A percentile compares a stretch with the other conserved stretches of the same genome.
phyloP scores from a whole-genome alignment of 2,113 vertebrate species.

The Tychaedon coryphoeus region DNA sequence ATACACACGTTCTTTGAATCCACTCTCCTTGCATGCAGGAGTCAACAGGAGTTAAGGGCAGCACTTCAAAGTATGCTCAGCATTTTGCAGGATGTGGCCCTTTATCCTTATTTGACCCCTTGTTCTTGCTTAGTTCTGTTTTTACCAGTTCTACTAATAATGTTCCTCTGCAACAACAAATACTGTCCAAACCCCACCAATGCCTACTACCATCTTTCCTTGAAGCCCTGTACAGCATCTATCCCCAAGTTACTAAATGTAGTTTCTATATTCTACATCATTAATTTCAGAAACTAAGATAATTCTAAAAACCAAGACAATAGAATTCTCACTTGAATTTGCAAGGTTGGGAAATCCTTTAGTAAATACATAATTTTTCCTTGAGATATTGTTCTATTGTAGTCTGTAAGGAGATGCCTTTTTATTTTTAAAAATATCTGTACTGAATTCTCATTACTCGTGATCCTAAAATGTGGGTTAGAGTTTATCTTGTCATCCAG shows the following conservation, averaged over 20 bases:
- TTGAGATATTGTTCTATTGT: not conserved
- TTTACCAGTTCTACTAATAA: not conserved
- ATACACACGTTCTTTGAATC: not conserved
- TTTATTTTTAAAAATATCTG: not conserved
- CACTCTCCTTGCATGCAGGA: not conserved
- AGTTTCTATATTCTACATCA: not conserved
- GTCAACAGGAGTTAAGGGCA: not conserved
- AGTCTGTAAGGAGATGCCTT: not conserved
- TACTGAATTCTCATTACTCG: not conserved
- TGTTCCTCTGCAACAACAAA: not conserved
- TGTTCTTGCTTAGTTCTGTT: not conserved
- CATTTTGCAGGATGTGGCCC: not conserved
- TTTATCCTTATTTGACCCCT: slow-evolving; percentile 9
- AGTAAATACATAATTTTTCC: not conserved
- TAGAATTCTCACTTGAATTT: not conserved
- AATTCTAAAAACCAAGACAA: not conserved
- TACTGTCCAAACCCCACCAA: not conserved
- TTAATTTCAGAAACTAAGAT: not conserved
- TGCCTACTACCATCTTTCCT: not conserved
- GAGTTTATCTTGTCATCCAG: not conserved
- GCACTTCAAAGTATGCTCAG: not conserved
- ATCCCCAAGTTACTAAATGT: not conserved
- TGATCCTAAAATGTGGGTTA: not conserved
- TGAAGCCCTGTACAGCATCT: not conserved
- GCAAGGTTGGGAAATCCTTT: not conserved